Evolutionary conservation across 2,113 vertebrate species (phyloP).

Genomic region (Campylorhamphus procurvoides): DNA sequence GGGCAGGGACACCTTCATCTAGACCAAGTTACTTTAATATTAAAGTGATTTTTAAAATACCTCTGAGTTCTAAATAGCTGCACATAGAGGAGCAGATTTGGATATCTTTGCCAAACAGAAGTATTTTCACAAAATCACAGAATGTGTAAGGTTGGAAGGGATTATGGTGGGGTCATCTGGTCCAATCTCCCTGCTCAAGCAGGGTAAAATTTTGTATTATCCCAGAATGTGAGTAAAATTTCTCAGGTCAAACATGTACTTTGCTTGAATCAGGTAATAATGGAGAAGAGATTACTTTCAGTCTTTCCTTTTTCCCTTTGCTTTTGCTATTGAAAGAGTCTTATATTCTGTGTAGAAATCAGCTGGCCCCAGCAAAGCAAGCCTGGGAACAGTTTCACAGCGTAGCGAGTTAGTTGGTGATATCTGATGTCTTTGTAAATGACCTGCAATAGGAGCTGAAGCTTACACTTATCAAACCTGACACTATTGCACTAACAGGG

Average conservation of each 20-base stretch:
- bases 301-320: background rate
- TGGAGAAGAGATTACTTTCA: background rate
- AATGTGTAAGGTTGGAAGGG: background rate
- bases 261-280: background rate
- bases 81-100: background rate
- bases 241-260: background rate
- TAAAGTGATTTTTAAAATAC: background rate
- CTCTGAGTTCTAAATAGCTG: background rate
- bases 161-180: background rate
- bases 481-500: background rate
- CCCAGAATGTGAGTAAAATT: background rate
- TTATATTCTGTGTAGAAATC: background rate
- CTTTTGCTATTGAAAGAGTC: background rate
- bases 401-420: background rate
- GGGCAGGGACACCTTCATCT: background rate
- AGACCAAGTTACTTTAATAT: background rate
- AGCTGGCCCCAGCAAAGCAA: background rate
- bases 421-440: slow-evolving; percentile 56
- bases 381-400: background rate
- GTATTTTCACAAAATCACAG: background rate
- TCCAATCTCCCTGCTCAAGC: background rate
- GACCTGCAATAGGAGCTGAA: background rate
- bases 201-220: background rate
- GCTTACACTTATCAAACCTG: background rate
- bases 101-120: background rate